Base-by-base conservation (phyloP, 2,113 vertebrate species). In the Plotosus lineatus region DNA sequence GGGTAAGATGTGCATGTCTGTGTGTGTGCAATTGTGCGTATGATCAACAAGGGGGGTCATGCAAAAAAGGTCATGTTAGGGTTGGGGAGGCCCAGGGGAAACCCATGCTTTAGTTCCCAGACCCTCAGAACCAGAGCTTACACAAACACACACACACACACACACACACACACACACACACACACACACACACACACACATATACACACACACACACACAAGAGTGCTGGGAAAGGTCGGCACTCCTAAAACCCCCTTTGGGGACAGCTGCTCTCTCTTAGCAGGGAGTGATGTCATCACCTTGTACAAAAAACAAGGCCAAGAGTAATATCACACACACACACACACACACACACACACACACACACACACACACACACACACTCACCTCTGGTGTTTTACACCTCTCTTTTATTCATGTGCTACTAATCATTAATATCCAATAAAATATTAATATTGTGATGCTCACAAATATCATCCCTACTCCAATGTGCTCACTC, bases 171-270 rank as follows among this genome's bases (percentile, higher is more conserved):
- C 84, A 82, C 83, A 71, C n/a, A n/a, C n/a, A n/a, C n/a, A n/a
- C n/a, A 50, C 48, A 50, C 2, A 8, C 2, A 50, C 48, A 50
- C 48, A 50, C 48, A 50, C 48, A 50, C 48, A 50, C 48, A 50
- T 15, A 50, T 15, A 50, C 48, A 50, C 48, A 50, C 48, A 50
- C 48, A 21, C 19, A 21, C 84, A 82, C 82, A 71, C 40, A 80
- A 86, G 87, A 88, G 89, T 85, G 89, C 85, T 92, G 91, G 92
- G 92, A 92, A 71, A 92, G 92, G 92, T 92, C 63, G 42, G 1
- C 86, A 91, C 90, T 89, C 84, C 60, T 66, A n/a, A 68, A 81
- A 76, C 76, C 79, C 88, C 88, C 85, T 53, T 63, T 50, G 83
- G 87, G 88, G 82, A 84, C 77, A 56, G 65, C 87, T 86, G 90